Conservation (phyloP, 1,140 invertebrate genomes). For the Pemphigus obesinymphae region DNA sequence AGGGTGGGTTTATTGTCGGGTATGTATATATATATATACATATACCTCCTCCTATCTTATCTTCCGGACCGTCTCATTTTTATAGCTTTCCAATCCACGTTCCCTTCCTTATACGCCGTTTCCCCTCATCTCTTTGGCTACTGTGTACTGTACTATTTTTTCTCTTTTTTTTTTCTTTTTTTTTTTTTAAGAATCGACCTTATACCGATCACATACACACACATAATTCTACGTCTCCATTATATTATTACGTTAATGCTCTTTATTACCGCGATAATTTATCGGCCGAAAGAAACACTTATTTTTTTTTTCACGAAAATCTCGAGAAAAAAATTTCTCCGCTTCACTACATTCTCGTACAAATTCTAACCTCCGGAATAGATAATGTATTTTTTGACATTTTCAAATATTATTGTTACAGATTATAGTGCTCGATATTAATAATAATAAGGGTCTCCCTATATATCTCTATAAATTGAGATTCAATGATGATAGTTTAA, state of each 20-base stretch:
- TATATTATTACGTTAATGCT: constrained; percentile 38
- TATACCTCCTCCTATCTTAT: constrained; percentile 33
- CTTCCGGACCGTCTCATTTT: constrained; percentile 37
- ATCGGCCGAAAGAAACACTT: neutral
- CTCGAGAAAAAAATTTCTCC: neutral
- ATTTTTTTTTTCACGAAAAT: neutral
- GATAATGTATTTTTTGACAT: too few species aligned
- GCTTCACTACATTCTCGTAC: too few species aligned
- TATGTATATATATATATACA: neutral
- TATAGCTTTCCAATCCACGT: constrained; percentile 27
- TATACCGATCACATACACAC: neutral
- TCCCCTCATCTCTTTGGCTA: constrained; percentile 6
- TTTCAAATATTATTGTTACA: too few species aligned
- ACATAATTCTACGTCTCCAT: constrained; percentile 21
- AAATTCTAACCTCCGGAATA: too few species aligned
- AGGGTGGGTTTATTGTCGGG: constrained; percentile 36
- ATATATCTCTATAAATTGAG: too few species aligned
- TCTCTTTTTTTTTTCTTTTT: too few species aligned
- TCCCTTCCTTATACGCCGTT: neutral
- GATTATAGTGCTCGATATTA: too few species aligned
- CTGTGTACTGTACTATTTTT: neutral
- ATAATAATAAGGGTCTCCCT: too few species aligned
- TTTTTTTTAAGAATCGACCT: constrained; percentile 18
- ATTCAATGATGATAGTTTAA: too few species aligned
- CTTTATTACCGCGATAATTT: constrained; percentile 18